Evolutionary conservation across 92 coral and sea anemone species (phyloP), one percentile per base, ranked within the genome.

Genomic region (Actinernus sp.): DNA sequence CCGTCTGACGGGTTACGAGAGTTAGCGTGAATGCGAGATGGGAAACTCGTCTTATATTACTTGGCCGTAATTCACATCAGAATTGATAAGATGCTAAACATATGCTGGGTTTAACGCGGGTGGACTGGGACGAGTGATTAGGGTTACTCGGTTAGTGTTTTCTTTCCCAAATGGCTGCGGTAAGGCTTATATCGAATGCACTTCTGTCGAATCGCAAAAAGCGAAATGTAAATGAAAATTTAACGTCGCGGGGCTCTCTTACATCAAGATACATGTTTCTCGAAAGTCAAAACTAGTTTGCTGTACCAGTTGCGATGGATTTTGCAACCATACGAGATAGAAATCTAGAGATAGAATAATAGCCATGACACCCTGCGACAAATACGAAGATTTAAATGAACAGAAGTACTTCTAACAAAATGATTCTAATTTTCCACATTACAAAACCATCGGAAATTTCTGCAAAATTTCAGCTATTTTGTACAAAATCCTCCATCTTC

Each of bases 391-490:
- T 37, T 21, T 62, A 20, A 26, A 23, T 31, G 56, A 67, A 30
- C 49, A 34, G 31, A 20, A 58, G 38, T n/a, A n/a, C n/a, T 68
- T 78, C 13, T 66, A 67, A 44, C 14, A 21, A 2, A 78, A 69
- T n/a, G n/a, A n/a, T n/a, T n/a, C n/a, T n/a, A n/a, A n/a, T n/a
- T n/a, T n/a, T n/a, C n/a, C n/a, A n/a, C n/a, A n/a, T n/a, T n/a
- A n/a, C n/a, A n/a, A n/a, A n/a, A n/a, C n/a, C n/a, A n/a, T n/a
- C n/a, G n/a, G n/a, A n/a, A n/a, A n/a, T n/a, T n/a, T n/a, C n/a
- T n/a, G n/a, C n/a, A n/a, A n/a, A n/a, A n/a, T n/a, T n/a, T n/a
- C n/a, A n/a, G n/a, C n/a, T n/a, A n/a, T n/a, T n/a, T n/a, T n/a
- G n/a, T n/a, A n/a, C n/a, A n/a, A n/a, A n/a, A n/a, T n/a, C n/a